Conservation (phyloP, 2,113 vertebrate genomes). For the Orcinus orca region DNA sequence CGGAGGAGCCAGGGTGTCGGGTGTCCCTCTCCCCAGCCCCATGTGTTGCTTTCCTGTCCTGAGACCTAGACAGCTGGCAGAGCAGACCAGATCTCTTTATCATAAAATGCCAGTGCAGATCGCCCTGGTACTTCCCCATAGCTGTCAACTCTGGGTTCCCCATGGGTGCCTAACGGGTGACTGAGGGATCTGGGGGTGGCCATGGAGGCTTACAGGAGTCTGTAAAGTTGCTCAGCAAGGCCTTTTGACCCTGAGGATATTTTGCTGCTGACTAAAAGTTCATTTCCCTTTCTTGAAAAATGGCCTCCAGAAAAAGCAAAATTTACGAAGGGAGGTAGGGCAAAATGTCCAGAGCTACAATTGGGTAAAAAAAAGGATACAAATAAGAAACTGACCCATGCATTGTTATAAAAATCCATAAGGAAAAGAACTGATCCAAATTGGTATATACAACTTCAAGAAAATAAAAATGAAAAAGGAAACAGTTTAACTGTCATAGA, state of each 20-base stretch:
- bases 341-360: not conserved
- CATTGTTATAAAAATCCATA: conserved; percentile 12
- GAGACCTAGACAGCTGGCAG: not conserved
- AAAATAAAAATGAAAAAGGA: conserved; percentile 5
- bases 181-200: not conserved
- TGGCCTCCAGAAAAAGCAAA: not conserved
- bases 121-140: not conserved
- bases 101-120: not conserved
- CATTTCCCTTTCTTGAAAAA: conserved; percentile 25
- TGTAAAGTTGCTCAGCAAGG: not conserved
- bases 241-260: conserved; percentile 40
- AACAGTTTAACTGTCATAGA: not conserved
- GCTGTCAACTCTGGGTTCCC: not conserved
- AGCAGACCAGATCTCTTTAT: not conserved
- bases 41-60: not conserved
- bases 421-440: conserved; percentile 1
- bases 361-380: not conserved
- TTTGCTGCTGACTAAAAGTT: conserved; percentile 13
- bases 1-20: conserved; percentile 15
- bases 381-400: not conserved
- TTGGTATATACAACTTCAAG: not conserved
- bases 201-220: not conserved
- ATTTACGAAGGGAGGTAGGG: not conserved
- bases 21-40: not conserved
- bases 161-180: not conserved